Evolutionary conservation across 2,113 vertebrate species (phyloP).

Genomic region (Oreocharis arfaki): DNA sequence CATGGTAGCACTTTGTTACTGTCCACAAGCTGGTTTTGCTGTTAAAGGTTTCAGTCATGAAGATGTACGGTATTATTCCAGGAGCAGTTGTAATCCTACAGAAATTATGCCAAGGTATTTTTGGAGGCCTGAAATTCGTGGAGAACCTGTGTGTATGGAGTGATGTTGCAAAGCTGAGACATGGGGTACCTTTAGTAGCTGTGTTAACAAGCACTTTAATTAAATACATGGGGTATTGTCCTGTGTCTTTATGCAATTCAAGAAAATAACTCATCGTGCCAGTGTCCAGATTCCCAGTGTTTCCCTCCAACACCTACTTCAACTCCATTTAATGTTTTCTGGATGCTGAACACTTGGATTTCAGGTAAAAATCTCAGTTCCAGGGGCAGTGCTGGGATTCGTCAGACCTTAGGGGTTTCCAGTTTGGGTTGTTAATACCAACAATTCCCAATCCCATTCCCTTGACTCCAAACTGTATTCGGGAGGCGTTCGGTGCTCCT

Average conservation of each 20-base stretch:
- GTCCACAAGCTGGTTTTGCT: not conserved
- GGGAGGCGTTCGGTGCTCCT: conserved; percentile 4
- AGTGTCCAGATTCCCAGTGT: not conserved
- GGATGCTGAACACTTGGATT: not conserved
- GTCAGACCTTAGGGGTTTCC: not conserved
- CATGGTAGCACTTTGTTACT: not conserved
- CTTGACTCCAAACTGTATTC: not conserved
- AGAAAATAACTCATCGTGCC: not conserved
- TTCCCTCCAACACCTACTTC: not conserved
- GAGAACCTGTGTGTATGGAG: not conserved
- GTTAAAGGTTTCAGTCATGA: not conserved
- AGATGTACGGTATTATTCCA: not conserved
- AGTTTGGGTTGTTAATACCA: not conserved
- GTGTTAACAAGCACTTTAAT: not conserved
- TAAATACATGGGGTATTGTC: not conserved
- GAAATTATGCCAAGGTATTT: not conserved
- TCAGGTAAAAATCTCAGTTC: not conserved
- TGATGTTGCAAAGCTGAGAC: not conserved
- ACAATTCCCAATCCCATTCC: not conserved
- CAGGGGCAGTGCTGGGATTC: not conserved
- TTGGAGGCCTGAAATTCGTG: not conserved
- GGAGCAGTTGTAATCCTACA: not conserved
- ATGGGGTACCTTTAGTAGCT: not conserved
- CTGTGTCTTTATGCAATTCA: not conserved
- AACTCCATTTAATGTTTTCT: not conserved